phyloP scores from a whole-genome alignment of 2,888 invertebrate genomes.

The Metalampra italica region DNA sequence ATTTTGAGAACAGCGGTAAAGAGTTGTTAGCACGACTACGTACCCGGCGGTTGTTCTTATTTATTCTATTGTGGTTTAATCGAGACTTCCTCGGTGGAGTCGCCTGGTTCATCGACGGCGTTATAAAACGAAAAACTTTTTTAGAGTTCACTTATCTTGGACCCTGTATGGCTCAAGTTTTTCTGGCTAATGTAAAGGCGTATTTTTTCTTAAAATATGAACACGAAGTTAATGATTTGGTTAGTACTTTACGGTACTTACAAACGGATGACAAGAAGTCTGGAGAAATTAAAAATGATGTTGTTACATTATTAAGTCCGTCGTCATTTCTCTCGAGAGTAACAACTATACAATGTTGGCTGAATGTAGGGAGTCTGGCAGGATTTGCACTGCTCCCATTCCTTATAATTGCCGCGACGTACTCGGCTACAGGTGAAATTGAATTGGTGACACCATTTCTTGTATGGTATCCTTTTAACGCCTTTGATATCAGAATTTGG shows the following conservation, averaged over 20 bases:
- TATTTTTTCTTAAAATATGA: slow-evolving; percentile 28
- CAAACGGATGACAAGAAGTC: slow-evolving; percentile 5
- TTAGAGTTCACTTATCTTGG: slow-evolving; percentile 31
- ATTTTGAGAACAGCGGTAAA: slow-evolving; percentile 22
- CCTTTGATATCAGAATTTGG: slow-evolving; percentile 27
- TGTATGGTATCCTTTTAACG: slow-evolving; percentile 44
- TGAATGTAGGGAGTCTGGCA: slow-evolving; percentile 13
- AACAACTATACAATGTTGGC: slow-evolving; percentile 15
- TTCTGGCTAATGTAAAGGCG: slow-evolving; percentile 32
- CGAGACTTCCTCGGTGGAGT: slow-evolving; percentile 20
- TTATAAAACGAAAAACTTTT: slow-evolving; percentile 20
- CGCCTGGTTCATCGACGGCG: slow-evolving; percentile 23
- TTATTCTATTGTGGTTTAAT: slow-evolving; percentile 22
- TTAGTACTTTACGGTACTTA: slow-evolving; percentile 21
- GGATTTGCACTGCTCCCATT: slow-evolving; percentile 32
- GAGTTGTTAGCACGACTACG: slow-evolving; percentile 19
- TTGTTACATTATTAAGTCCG: slow-evolving; percentile 9
- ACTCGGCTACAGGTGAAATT: slow-evolving; percentile 29
- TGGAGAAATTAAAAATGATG: slow-evolving; percentile 5
- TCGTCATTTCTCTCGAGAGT: too few species aligned
- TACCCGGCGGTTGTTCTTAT: slow-evolving; percentile 23
- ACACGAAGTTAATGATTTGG: slow-evolving; percentile 26
- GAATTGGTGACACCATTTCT: slow-evolving; percentile 35
- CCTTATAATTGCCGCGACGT: slow-evolving; percentile 22
- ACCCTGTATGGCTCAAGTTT: slow-evolving; percentile 32